Base-by-base conservation (phyloP, 1,140 invertebrate genomes). In the Bombus cullumanus region DNA sequence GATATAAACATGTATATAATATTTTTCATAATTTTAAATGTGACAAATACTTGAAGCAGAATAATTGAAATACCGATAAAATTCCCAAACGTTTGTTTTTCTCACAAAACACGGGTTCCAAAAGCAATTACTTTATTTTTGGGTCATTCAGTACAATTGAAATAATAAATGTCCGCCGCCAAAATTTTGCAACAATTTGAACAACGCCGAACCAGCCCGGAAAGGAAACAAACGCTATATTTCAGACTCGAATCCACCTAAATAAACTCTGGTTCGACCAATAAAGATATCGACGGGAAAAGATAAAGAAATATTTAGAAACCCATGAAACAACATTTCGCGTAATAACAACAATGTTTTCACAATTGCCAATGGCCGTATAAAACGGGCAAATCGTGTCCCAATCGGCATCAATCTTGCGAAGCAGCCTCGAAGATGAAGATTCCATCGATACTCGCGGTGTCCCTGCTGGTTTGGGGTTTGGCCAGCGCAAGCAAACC, bases 341-440 rank as follows among this genome's bases (percentile, higher is more conserved):
- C 12, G 10, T 28, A 66, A 43, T 9, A 66, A 79, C 31, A 62
- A 5, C 1, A 15, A n/a, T 87, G 73, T 87, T 87, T 85, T 64
- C 15, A 87, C 86, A 87, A 85, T 76, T 87, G 86, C 3, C 10
- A 41, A 18, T 22, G 8, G 25, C 41, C 12, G 82, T 85, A 84
- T 87, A 87, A 85, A 87, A 87, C 41, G 13, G 71, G 22, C 9
- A 31, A 4, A 3, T 13, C 2, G 8, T 8, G 25, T 3, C n/a
- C 28, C 1, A 31, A 8, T 18, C 15, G 75, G 73, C 73, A 87
- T 87, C 86, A 87, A 85, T 87, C 59, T 71, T 64, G 76, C 86
- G 86, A 87, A 81, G 64, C 59, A 59, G 64, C 71, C 37, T 47
- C 64, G 72, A 87, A 87, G 83, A 87, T 87, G 86, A 87, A 87